Conservation (phyloP, 37 sponge, comb jelly and placozoan species). For the Halisarca cf. caerulea region DNA sequence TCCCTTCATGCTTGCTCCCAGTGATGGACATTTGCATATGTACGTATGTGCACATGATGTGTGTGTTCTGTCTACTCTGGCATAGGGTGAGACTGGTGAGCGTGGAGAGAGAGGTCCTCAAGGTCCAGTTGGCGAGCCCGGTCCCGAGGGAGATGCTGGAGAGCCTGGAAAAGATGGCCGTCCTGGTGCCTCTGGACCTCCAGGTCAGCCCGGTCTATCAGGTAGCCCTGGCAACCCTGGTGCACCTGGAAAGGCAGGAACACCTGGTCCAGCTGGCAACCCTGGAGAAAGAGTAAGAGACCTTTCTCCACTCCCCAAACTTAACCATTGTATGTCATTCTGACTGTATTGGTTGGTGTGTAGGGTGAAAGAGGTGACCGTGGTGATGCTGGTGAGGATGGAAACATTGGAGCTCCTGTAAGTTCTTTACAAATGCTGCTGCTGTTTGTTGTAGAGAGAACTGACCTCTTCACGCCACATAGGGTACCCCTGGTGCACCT, state of each 20-base stretch:
- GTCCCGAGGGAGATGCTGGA: conserved; percentile 53
- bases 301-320: not conserved
- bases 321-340: not conserved
- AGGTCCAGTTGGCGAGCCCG: conserved; percentile 28
- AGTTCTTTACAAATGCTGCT: too few relatives aligned
- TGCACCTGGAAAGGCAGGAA: conserved; percentile 57
- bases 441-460: too few relatives aligned
- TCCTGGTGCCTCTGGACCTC: conserved; percentile 41
- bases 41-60: not conserved
- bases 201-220: conserved; percentile 54
- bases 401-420: conserved; percentile 1
- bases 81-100: conserved; percentile 34
- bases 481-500: conserved; percentile 40
- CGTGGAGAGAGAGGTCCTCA: conserved; percentile 18
- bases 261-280: conserved; percentile 44
- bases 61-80: not conserved
- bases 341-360: not conserved
- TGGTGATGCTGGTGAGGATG: conserved; percentile 25
- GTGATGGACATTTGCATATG: not conserved
- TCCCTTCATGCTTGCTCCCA: not conserved
- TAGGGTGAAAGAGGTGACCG: conserved; percentile 29
- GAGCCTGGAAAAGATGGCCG: conserved; percentile 37
- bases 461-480: too few relatives aligned
- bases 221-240: conserved; percentile 67
- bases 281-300: conserved; percentile 36